Conservation (phyloP, 2,113 vertebrate species). For the Grammomys surdaster region DNA sequence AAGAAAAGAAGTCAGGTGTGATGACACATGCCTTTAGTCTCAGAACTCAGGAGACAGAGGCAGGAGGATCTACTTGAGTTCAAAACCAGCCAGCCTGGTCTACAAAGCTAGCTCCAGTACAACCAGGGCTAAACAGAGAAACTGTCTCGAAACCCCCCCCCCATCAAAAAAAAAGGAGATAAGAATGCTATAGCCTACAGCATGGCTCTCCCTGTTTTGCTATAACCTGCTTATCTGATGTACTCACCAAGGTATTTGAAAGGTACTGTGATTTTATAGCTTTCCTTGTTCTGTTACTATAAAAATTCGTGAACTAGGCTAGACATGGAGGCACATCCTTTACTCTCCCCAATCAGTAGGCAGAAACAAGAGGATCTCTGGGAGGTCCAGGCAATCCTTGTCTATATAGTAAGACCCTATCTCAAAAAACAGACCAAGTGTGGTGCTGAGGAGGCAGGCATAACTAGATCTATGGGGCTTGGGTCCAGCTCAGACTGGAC, state of each 20-base stretch:
- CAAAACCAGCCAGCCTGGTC: neutral
- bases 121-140: neutral
- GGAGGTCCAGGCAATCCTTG: neutral
- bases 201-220: neutral
- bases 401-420: neutral
- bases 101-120: neutral
- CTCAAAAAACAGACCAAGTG: neutral
- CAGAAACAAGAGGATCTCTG: neutral
- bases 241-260: neutral
- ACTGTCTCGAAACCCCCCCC: neutral
- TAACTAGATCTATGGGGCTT: neutral
- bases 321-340: neutral
- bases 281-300: neutral
- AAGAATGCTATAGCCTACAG: neutral
- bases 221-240: neutral
- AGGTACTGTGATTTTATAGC: neutral
- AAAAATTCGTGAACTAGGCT: neutral
- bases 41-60: neutral
- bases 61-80: neutral
- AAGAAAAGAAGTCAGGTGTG: neutral
- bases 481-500: neutral
- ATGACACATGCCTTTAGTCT: neutral
- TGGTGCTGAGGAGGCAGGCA: neutral
- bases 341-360: neutral
- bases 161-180: neutral